A percentile compares a stretch with the other conserved stretches of the same genome.
These are phyloP conservation scores for Chauna torquata DNA, from an alignment of 2,113 vertebrate species.

Conservation along the genomic window DNA sequence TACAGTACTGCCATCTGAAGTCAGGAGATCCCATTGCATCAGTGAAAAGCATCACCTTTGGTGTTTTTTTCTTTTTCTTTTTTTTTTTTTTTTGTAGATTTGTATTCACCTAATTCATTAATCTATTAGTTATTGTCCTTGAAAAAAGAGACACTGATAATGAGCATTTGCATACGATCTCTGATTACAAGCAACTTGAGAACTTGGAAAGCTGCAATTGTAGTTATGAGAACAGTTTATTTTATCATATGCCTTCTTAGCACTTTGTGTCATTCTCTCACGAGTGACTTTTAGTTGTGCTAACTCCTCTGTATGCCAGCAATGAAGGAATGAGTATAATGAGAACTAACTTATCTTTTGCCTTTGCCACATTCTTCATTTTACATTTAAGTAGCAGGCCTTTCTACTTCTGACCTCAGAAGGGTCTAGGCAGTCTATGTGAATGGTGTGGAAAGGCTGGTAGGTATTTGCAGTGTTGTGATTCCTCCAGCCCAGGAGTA, in stretches of 20 bases:
- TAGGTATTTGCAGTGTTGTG: not conserved
- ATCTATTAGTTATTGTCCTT: not conserved
- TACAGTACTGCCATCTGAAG: not conserved
- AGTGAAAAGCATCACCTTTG: not conserved
- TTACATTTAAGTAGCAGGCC: not conserved
- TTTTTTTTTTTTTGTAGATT: not conserved
- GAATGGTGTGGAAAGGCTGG: not conserved
- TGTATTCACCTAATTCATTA: not conserved
- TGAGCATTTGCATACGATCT: not conserved
- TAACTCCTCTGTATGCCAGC: not conserved
- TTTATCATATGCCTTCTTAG: not conserved
- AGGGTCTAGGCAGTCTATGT: not conserved
- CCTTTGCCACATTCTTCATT: not conserved
- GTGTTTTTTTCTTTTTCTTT: not conserved
- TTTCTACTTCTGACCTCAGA: not conserved
- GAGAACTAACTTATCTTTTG: not conserved
- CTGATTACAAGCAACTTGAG: not conserved
- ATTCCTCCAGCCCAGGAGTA: not conserved
- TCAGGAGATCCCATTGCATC: not conserved
- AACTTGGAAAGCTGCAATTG: not conserved
- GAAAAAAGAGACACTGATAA: not conserved
- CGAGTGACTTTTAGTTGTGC: not conserved
- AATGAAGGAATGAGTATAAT: not conserved
- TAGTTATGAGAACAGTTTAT: not conserved
- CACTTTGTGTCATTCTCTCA: not conserved